Conservation (phyloP, 2,888 invertebrate species). For the Fragum sueziense region DNA sequence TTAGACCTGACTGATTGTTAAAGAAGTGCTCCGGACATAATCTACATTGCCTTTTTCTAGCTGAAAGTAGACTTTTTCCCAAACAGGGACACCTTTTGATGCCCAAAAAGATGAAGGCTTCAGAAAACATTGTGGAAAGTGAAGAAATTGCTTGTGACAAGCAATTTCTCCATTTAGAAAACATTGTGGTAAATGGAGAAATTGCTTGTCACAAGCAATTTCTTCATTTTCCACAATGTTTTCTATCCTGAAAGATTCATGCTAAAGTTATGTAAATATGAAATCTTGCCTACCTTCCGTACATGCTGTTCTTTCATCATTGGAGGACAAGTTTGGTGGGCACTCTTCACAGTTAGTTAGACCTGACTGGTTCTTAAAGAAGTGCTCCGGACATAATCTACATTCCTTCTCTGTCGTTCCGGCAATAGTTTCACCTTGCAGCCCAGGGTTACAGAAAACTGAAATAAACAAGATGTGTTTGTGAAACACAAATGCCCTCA, state of each 20-base stretch:
- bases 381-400: constrained; percentile 25
- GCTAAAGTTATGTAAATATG: too few species aligned
- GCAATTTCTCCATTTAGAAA: too few species aligned
- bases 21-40: constrained; percentile 26
- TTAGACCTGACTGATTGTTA: constrained; percentile 34
- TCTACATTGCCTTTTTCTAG: constrained; percentile 29
- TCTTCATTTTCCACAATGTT: neutral
- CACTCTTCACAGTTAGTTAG: constrained; percentile 43
- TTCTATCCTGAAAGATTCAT: too few species aligned
- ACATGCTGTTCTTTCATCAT: constrained; percentile 41
- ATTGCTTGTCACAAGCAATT: too few species aligned
- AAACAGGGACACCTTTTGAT: neutral
- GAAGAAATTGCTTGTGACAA: too few species aligned
- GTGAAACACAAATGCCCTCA: too few species aligned
- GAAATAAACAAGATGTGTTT: too few species aligned
- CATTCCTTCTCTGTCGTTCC: constrained; percentile 24
- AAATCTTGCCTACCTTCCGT: constrained; percentile 25
- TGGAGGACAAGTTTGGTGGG: constrained; percentile 44
- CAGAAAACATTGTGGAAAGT: too few species aligned
- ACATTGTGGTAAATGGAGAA: too few species aligned
- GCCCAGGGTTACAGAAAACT: constrained; percentile 47
- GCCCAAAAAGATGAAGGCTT: too few species aligned
- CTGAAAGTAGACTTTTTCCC: too few species aligned
- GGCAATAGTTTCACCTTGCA: neutral
- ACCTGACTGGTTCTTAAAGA: constrained; percentile 31